phyloP scores from a whole-genome alignment of 2,113 vertebrate genomes.

The Chloropsis hardwickii region DNA sequence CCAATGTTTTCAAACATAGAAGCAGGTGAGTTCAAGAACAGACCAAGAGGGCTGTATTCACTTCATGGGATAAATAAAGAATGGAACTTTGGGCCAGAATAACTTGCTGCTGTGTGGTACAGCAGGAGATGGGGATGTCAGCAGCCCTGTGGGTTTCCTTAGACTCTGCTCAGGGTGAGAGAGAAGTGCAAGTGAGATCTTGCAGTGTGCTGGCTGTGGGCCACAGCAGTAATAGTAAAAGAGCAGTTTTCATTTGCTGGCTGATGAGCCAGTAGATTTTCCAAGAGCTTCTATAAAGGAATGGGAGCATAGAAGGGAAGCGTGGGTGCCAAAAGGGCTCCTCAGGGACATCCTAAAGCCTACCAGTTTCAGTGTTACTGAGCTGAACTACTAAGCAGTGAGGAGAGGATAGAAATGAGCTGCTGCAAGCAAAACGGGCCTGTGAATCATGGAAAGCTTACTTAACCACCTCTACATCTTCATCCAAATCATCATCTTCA shows the following conservation, averaged over 20 bases:
- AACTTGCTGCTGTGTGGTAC: fast-evolving
- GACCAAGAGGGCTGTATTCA: neutral
- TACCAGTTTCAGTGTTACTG: neutral
- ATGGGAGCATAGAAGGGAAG: neutral
- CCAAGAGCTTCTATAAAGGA: neutral
- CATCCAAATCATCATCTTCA: neutral
- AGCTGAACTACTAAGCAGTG: neutral
- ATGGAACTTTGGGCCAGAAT: neutral
- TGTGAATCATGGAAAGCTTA: neutral
- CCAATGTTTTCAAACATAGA: neutral
- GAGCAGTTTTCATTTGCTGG: neutral
- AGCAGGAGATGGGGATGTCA: neutral
- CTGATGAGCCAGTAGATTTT: neutral
- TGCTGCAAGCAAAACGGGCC: neutral
- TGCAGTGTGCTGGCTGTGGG: neutral
- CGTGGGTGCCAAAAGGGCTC: fast-evolving
- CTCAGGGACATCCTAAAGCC: neutral
- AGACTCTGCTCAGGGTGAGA: neutral
- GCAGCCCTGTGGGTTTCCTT: fast-evolving
- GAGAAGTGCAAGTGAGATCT: neutral
- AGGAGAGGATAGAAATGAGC: neutral
- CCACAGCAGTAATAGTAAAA: neutral
- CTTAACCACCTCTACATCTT: neutral
- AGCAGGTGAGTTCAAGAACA: neutral
- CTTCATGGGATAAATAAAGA: neutral